phyloP scores from a whole-genome alignment of 2,888 invertebrate genomes.

The Tineola bisselliella region DNA sequence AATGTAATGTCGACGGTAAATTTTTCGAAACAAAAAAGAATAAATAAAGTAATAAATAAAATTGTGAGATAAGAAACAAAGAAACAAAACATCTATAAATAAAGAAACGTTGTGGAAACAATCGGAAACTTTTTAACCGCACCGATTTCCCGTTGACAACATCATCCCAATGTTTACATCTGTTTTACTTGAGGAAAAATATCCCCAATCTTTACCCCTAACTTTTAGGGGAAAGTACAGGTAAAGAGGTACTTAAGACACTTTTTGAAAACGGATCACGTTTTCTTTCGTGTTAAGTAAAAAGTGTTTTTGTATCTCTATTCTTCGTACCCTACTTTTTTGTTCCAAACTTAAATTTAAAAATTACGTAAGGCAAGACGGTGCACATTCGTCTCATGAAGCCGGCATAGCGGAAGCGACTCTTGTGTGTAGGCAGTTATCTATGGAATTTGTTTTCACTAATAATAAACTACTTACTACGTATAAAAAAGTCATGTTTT shows the following conservation, averaged over 20 bases:
- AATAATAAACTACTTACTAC: no score
- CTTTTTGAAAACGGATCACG: conserved; percentile 66
- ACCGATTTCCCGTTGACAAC: conserved; percentile 43
- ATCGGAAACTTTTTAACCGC: conserved; percentile 42
- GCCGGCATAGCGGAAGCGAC: no score
- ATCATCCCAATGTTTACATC: conserved; percentile 54
- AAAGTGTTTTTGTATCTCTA: conserved; percentile 42
- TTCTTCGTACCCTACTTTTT: conserved; percentile 26
- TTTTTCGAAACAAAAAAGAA: no score
- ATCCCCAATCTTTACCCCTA: background rate
- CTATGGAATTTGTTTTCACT: no score
- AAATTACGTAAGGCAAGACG: background rate
- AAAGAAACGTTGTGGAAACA: conserved; percentile 21
- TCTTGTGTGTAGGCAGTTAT: no score
- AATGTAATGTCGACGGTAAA: no score
- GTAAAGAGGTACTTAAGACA: conserved; percentile 52
- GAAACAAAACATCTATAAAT: no score
- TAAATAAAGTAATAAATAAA: no score
- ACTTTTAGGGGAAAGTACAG: conserved; percentile 23
- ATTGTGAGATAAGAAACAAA: no score
- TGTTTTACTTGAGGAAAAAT: conserved; percentile 16
- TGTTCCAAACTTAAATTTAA: background rate
- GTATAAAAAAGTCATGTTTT: no score
- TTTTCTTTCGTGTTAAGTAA: conserved; percentile 49
- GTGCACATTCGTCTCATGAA: no score